These are phyloP conservation scores for Neoaliturus tenellus DNA, from an alignment of 2,888 invertebrate species.

Conservation along the genomic window DNA sequence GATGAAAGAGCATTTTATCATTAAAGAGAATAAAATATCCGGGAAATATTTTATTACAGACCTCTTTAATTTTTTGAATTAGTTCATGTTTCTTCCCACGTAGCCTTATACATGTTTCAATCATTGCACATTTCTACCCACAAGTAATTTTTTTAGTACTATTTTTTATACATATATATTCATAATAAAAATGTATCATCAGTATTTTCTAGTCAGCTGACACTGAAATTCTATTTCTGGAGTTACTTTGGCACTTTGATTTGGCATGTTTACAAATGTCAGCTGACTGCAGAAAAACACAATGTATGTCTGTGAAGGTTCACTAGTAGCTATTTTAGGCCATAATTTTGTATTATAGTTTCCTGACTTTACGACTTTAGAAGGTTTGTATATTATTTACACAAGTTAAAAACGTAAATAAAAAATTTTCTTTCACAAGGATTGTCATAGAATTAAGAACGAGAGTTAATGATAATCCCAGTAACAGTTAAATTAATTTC, in stretches of 20 bases:
- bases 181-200: too few species aligned
- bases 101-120: too few species aligned
- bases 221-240: not conserved
- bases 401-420: too few species aligned
- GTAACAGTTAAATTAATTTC: not conserved
- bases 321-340: not conserved
- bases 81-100: too few species aligned
- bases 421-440: too few species aligned
- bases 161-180: too few species aligned
- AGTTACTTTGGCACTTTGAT: not conserved
- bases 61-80: too few species aligned
- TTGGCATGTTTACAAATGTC: constrained; percentile 18
- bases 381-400: not conserved
- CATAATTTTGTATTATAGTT: not conserved
- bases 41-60: too few species aligned
- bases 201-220: not conserved
- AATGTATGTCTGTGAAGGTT: not conserved
- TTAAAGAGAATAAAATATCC: too few species aligned
- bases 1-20: too few species aligned
- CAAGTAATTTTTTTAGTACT: too few species aligned
- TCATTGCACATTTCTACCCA: too few species aligned
- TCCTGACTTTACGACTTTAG: not conserved
- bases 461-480: not conserved
- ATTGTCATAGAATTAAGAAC: not conserved
- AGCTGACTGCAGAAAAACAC: not conserved